These are phyloP conservation scores for Mustelus asterias DNA, from an alignment of 2,113 vertebrate genomes.

Conservation along the genomic window DNA sequence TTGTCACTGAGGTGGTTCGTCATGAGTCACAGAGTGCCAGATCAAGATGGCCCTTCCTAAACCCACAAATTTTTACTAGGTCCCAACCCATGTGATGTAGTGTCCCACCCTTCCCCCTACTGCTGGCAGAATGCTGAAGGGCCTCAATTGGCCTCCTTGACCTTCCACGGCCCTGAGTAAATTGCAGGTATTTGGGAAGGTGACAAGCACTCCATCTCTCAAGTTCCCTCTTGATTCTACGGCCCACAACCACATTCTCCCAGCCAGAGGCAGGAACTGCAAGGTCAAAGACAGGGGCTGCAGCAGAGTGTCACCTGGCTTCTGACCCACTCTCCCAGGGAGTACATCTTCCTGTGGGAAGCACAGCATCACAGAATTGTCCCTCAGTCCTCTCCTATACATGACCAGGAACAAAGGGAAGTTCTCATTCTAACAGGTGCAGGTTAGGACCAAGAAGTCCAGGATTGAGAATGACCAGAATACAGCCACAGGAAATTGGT, in stretches of 20 bases:
- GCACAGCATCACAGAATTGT: background rate
- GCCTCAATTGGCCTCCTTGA: too few relatives aligned
- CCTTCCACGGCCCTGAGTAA: too few relatives aligned
- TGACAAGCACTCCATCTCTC: too few relatives aligned
- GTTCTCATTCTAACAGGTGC: background rate
- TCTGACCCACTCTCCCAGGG: background rate
- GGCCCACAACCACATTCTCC: too few relatives aligned
- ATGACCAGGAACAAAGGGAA: background rate
- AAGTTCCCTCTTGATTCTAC: too few relatives aligned
- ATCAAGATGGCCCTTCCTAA: background rate
- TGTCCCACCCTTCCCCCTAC: too few relatives aligned
- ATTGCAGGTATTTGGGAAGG: too few relatives aligned
- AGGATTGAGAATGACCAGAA: background rate
- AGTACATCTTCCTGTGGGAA: too few relatives aligned
- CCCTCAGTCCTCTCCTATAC: background rate
- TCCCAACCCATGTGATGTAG: too few relatives aligned
- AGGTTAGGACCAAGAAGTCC: background rate
- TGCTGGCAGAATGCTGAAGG: too few relatives aligned
- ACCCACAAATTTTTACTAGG: too few relatives aligned
- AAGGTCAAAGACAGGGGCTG: background rate
- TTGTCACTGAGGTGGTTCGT: background rate
- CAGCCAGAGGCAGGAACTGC: background rate
- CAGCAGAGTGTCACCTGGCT: background rate
- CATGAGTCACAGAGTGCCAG: background rate
- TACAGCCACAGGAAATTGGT: background rate